phyloP scores from a whole-genome alignment of 92 coral and sea anemone genomes.

The Phymanthus crucifer region DNA sequence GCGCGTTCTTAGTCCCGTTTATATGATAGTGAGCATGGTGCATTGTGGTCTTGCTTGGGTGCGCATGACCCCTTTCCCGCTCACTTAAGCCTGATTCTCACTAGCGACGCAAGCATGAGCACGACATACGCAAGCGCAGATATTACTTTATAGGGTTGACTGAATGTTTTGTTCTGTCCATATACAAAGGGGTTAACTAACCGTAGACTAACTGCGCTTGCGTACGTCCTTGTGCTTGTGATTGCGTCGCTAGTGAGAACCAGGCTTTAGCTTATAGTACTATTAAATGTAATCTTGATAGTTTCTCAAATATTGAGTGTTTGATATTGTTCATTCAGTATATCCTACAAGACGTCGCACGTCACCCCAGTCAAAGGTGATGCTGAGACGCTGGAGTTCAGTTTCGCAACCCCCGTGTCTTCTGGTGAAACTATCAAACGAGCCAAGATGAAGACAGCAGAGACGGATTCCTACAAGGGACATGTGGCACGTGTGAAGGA shows the following conservation, averaged over 20 bases:
- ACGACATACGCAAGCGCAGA: too few species aligned
- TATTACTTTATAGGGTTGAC: too few species aligned
- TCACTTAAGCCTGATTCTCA: too few species aligned
- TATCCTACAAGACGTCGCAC: conserved; percentile 15
- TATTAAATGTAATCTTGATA: background rate
- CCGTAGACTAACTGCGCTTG: too few species aligned
- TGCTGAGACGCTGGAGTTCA: conserved; percentile 83
- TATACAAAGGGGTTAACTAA: too few species aligned
- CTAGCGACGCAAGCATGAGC: too few species aligned
- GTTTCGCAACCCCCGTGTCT: conserved; percentile 82
- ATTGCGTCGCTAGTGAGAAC: too few species aligned
- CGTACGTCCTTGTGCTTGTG: too few species aligned
- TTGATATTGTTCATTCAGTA: background rate
- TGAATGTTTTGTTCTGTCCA: too few species aligned
- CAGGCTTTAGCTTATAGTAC: too few species aligned
- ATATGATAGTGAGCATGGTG: background rate
- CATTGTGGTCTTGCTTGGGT: too few species aligned
- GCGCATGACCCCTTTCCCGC: too few species aligned
- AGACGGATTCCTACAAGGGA: conserved; percentile 82
- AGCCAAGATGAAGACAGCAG: conserved; percentile 79
- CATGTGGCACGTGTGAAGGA: conserved; percentile 65
- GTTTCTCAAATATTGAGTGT: background rate
- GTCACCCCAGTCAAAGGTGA: conserved; percentile 44
- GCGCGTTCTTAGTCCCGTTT: background rate
- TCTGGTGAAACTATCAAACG: conserved; percentile 83